Base-by-base conservation (phyloP, 1,140 invertebrate species). In the Cydia fagiglandana region DNA sequence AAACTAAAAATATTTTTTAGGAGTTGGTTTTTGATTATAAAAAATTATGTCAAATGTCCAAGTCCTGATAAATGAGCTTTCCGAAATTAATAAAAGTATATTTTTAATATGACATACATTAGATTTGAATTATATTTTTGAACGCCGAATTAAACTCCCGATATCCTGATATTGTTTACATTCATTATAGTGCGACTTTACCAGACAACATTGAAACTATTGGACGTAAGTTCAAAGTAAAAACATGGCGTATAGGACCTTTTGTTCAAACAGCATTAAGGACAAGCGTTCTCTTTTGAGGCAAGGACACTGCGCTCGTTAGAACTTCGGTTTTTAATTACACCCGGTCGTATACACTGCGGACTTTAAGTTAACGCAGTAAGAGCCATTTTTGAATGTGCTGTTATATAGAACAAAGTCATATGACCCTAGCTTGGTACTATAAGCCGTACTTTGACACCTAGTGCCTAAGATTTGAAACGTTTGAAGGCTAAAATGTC, bases 241-340 rank as follows among this genome's bases (percentile, higher is more conserved):
- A 34, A 66, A 15, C 3, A 66, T 34, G 15, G 28, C 12, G 15
- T 1, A 12, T 61, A 61, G 2, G 56, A 61, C 56, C 56, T 61
- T 61, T 24, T 12, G 7, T 24, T 7, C 56, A 12, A 61, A 24
- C 17, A 24, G 56, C 20, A 7, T 12, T 78, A 84, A 86, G 84
- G 84, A 86, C 84, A 81, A 17, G 77, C 84, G 77, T 83, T 86
- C 84, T 83, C 84, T 86, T 86, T 85, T 81, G 20, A 56, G 70
- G 70, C 84, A 83, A 86, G 84, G 84, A 84, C 84, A 77, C 50
- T 75, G 13, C 61, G 30, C 74, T 73, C 74, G 68, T 20, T 13
- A 76, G 45, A 56, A 50, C 34, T 81, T 30, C 15, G 64, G 30
- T n/a, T 66, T 30, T 66, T 66, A 66, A 66, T 66, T 61, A 61